phyloP scores from a whole-genome alignment of 2,888 invertebrate species.

The Crepidodera aurea region DNA sequence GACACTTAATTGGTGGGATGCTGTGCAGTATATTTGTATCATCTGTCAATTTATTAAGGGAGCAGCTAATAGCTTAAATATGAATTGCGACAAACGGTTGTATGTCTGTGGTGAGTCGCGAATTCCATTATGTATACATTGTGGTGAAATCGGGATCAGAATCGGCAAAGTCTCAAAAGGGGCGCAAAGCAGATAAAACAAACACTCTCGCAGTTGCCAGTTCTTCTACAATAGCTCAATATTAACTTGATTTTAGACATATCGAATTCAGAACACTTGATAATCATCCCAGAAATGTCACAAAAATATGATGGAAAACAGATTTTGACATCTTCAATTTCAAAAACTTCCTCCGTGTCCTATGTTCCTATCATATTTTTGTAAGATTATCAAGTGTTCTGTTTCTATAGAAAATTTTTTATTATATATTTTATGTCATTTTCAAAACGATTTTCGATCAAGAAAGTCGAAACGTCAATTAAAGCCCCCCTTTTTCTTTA shows the following conservation, averaged over 20 bases:
- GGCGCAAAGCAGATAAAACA: background rate
- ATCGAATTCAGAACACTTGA: too few species aligned
- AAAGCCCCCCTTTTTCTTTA: too few species aligned
- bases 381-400: too few species aligned
- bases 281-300: too few species aligned
- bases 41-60: slow-evolving; percentile 11
- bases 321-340: too few species aligned
- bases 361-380: too few species aligned
- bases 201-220: background rate
- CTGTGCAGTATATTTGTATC: slow-evolving; percentile 4
- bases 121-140: slow-evolving; percentile 10
- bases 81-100: background rate
- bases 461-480: too few species aligned
- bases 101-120: slow-evolving; percentile 2
- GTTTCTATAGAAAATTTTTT: too few species aligned
- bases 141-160: slow-evolving; percentile 1
- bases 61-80: slow-evolving; percentile 8
- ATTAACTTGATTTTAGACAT: background rate
- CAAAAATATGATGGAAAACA: too few species aligned
- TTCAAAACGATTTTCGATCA: too few species aligned
- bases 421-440: too few species aligned
- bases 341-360: too few species aligned
- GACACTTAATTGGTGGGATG: slow-evolving; percentile 12
- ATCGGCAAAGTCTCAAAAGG: background rate
- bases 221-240: background rate